Evolutionary conservation across 2,797 vertebrate species (phyloP).

Genomic region (Chelidonichthys spinosus): DNA sequence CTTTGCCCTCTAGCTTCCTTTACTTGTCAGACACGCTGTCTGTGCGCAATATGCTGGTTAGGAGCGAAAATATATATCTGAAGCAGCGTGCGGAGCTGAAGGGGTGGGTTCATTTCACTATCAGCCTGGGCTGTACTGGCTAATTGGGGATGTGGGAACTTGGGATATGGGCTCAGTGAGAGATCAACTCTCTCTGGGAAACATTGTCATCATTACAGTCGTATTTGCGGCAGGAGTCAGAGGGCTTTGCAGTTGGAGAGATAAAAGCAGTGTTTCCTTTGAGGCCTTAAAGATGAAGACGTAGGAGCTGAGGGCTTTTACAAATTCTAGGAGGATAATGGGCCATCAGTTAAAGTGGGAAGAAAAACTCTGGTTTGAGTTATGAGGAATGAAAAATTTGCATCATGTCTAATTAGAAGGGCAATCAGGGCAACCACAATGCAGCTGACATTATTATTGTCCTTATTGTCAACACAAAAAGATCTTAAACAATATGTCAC

Average conservation of each 20-base stretch:
- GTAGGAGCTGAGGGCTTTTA: constrained; percentile 28
- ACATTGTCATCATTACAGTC: constrained; percentile 58
- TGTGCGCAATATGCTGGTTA: constrained; percentile 32
- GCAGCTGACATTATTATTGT: neutral
- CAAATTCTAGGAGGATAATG: constrained; percentile 32
- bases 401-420: constrained; percentile 15
- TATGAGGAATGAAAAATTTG: constrained; percentile 1
- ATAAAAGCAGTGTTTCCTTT: constrained; percentile 49
- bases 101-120: constrained; percentile 47
- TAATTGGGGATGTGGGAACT: constrained; percentile 68
- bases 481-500: neutral
- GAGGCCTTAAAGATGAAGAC: constrained; percentile 31
- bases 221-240: constrained; percentile 56
- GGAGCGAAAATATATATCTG: constrained; percentile 25
- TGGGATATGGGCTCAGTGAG: constrained; percentile 47
- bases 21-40: constrained; percentile 29
- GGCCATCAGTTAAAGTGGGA: constrained; percentile 43
- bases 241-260: constrained; percentile 44
- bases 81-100: constrained; percentile 41
- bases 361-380: constrained; percentile 10
- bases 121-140: constrained; percentile 28
- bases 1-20: constrained; percentile 44
- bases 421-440: constrained; percentile 10
- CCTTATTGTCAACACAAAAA: neutral
- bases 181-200: constrained; percentile 55